Evolutionary conservation across 2,888 invertebrate species (phyloP), one percentile per base, ranked within the genome.

Genomic region (Podabrus alpinus): DNA sequence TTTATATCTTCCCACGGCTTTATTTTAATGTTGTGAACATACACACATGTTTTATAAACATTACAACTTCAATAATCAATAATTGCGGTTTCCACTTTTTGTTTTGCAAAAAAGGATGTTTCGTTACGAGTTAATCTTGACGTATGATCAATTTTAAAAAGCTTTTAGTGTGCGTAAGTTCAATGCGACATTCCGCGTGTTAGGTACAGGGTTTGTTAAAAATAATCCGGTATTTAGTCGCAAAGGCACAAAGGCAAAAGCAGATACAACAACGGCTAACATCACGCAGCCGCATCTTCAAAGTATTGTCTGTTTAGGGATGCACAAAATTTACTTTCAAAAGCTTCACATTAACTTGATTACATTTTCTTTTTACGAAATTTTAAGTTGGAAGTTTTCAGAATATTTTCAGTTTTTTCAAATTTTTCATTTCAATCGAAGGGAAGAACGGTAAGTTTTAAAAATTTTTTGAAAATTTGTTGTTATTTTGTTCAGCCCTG

Each of bases 201-300:
- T 71, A 71, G 70, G 64, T 69, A 69, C 16, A 15, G 15, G 71
- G 74, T 72, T 71, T 81, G 77, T 80, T 78, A 80, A 78, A 80
- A 83, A 83, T 85, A 86, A 86, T 85, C 85, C 84, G 81, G 84
- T 84, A 84, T 86, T 85, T 85, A 85, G 86, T 85, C 85, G 84
- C 84, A 82, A 86, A 86, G 85, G 85, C 85, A 85, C 83, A 85
- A 86, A 86, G 85, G 85, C 85, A 85, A 82, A 82, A 82, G 79
- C 78, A 79, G 79, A 83, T 81, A 79, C 79, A 82, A 82, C 80
- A 81, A 82, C 80, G 78, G 78, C 79, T 71, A 71, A 72, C 70
- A 70, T 72, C 59, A 68, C 72, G 17, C 60, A 59, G 60, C 69
- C 74, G 76, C 74, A 78, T 76, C 16, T 76, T 72, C 60, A 21